A percentile compares a stretch with the other conserved stretches of the same genome.
Evolutionary conservation across 2,888 invertebrate genomes (phyloP).

Genomic region (Eudemis profundana): DNA sequence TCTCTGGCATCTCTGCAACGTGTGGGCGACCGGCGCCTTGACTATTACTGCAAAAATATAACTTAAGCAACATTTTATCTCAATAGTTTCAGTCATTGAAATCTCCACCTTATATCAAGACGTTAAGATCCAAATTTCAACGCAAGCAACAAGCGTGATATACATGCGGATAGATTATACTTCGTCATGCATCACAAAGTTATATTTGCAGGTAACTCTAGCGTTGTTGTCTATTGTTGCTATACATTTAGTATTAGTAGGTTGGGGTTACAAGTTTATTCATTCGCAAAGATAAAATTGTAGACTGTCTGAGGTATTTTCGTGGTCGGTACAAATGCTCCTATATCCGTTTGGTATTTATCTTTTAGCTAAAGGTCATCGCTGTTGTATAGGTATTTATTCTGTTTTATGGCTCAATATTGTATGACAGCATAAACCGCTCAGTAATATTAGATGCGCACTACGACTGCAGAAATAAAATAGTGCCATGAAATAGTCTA

Average conservation of each 20-base stretch:
- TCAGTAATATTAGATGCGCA: too few species aligned
- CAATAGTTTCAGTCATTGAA: not conserved
- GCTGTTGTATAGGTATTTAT: not conserved
- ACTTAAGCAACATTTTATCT: not conserved
- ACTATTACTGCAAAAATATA: not conserved
- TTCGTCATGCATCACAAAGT: slow-evolving; percentile 16
- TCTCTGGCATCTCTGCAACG: slow-evolving; percentile 25
- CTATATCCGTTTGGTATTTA: not conserved
- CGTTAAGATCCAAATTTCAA: not conserved
- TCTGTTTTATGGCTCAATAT: too few species aligned
- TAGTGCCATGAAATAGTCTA: too few species aligned
- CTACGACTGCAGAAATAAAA: too few species aligned
- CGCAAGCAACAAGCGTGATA: not conserved
- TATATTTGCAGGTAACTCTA: slow-evolving; percentile 2
- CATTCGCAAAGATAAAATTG: slow-evolving; percentile 6
- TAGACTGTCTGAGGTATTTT: not conserved
- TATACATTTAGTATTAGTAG: slow-evolving; percentile 9
- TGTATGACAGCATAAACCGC: too few species aligned
- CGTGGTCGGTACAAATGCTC: not conserved
- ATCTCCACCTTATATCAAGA: not conserved
- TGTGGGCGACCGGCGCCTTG: slow-evolving; percentile 17
- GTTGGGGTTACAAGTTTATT: not conserved
- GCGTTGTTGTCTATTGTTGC: not conserved
- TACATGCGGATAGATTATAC: not conserved
- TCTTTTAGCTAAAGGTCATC: not conserved